Evolutionary conservation across 2,113 vertebrate species (phyloP).

Genomic region (Tragulus kanchil): DNA sequence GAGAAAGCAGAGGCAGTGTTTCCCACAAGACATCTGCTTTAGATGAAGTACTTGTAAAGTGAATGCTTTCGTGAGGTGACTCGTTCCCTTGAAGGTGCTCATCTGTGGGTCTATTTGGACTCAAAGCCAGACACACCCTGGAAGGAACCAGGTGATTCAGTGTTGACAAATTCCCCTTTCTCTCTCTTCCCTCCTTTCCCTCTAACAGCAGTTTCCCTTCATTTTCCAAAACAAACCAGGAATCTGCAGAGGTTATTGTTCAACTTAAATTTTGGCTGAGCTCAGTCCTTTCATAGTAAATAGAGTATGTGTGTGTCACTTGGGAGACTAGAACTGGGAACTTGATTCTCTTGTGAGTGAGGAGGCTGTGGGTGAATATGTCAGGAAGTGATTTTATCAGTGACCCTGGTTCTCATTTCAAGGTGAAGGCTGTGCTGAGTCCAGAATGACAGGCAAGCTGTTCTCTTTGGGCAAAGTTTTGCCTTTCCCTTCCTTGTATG

Average conservation of each 20-base stretch:
- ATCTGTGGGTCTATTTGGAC: not conserved
- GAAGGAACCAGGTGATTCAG: not conserved
- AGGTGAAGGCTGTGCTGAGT: not conserved
- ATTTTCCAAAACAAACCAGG: not conserved
- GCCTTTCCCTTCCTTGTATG: not conserved
- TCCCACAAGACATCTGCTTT: not conserved
- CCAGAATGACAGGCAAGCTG: not conserved
- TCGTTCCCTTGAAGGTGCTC: not conserved
- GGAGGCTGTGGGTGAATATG: not conserved
- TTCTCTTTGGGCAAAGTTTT: not conserved
- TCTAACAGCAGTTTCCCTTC: not conserved
- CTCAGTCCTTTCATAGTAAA: not conserved
- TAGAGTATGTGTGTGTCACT: not conserved
- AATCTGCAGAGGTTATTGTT: not conserved
- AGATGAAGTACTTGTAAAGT: not conserved
- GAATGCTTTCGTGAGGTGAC: not conserved
- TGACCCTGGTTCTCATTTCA: not conserved
- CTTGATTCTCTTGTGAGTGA: not conserved
- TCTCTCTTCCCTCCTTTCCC: not conserved
- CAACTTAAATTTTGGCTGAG: not conserved
- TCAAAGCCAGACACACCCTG: not conserved
- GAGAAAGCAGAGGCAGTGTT: not conserved
- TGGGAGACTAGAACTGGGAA: not conserved
- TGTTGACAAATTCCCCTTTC: not conserved
- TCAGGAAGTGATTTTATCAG: not conserved